Base-by-base conservation (phyloP, 2,113 vertebrate genomes). In the Ptilorrhoa leucosticta region DNA sequence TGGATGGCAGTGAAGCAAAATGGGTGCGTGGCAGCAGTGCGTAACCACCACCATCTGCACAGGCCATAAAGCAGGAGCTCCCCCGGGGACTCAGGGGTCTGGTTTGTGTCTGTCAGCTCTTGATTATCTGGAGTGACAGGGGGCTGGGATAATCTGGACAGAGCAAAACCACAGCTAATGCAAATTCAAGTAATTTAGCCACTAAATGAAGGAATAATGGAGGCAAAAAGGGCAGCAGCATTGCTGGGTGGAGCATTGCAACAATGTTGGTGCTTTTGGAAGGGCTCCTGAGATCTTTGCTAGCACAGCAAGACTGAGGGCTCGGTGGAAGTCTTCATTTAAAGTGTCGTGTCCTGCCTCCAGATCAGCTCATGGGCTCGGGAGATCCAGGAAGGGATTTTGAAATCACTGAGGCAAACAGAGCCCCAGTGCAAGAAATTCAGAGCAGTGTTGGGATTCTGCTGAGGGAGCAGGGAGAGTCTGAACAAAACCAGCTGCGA, bases 71-170 rank as follows among this genome's bases (percentile, higher is more conserved):
- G 85, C 94, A 91, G 71, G 64, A 90, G 58, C 70, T 61, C 8
- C 75, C 94, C 85, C 0, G 5, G 60, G 85, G 89, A 33, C 63
- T 27, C 22, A 47, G 87, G 85, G 79, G 35, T 60, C 93, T 96
- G 88, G 1, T 90, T 83, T 93, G 79, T 95, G 94, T 95, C 95
- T 93, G 89, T 92, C 86, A 94, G 91, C 86, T 93, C 80, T 73
- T 21, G n/a, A 84, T 94, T 92, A 93, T 94, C 89, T 93, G 89
- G 33, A 93, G 80, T 87, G 71, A 90, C 28, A 17, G 76, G 18
- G 69, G 47, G 65, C 70, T 85, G 82, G 93, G 31, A 40, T 94
- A 75, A 94, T 73, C 64, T 11, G 28, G 83, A 66, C 80, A 75
- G 72, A 87, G 72, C 24, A 20, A 90, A 94, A 70, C 69, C 68